Evolutionary conservation across 2,888 invertebrate species (phyloP).

Genomic region (Drosophila subquinaria): DNA sequence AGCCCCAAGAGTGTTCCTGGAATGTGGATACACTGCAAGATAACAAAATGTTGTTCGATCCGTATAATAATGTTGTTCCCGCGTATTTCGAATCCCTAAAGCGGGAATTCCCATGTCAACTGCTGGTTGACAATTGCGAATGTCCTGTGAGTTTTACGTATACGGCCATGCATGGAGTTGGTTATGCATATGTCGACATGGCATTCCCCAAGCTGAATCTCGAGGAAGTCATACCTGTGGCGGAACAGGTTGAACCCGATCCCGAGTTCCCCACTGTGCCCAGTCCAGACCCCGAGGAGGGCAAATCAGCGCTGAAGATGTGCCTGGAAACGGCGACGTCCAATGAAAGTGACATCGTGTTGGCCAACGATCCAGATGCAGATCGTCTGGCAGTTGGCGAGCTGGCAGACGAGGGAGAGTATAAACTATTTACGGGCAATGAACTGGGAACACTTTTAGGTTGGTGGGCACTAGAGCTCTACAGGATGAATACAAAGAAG

Average conservation of each 20-base stretch:
- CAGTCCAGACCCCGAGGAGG: constrained; percentile 99
- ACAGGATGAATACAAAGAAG: constrained; percentile 85
- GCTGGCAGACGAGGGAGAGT: constrained; percentile 86
- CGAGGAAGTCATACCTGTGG: constrained; percentile 85
- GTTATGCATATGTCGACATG: constrained; percentile 91
- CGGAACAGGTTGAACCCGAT: constrained; percentile 93
- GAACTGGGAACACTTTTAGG: constrained; percentile 97
- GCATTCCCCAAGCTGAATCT: constrained; percentile 92
- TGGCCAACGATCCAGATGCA: constrained; percentile 99
- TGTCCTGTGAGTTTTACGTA: constrained; percentile 91
- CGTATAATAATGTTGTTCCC: constrained; percentile 89
- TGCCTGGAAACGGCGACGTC: constrained; percentile 91
- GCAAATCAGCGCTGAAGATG: constrained; percentile 91
- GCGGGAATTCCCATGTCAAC: constrained; percentile 87
- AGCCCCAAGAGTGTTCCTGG: constrained; percentile 93
- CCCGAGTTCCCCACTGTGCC: constrained; percentile 98
- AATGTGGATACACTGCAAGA: constrained; percentile 87
- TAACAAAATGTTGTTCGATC: constrained; percentile 89
- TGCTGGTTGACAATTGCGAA: constrained; percentile 87
- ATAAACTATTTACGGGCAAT: constrained; percentile 92
- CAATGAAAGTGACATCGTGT: constrained; percentile 87
- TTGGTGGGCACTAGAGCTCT: constrained; percentile 94
- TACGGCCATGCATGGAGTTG: constrained; percentile 99
- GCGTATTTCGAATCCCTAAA: constrained; percentile 89
- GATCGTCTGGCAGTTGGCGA: constrained; percentile 98